Percentiles rank a stretch among this genome's conserved stretches.
Evolutionary conservation across 2,888 invertebrate species (phyloP).

Genomic region (Melanostoma mellinum): DNA sequence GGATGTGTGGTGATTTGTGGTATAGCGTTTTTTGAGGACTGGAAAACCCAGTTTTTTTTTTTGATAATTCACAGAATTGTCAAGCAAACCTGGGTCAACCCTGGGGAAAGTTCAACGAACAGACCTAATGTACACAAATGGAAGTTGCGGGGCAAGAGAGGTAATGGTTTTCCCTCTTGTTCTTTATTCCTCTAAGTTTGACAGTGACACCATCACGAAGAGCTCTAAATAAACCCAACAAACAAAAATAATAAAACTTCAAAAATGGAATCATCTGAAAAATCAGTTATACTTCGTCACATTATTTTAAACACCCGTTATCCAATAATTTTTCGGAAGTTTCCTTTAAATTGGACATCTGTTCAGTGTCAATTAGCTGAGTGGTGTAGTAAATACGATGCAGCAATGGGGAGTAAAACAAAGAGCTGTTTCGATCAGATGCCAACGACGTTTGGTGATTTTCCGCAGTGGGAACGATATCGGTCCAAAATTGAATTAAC

Average conservation of each 20-base stretch:
- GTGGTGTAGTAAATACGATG: conserved; percentile 78
- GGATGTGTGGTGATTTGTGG: no score
- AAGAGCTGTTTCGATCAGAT: conserved; percentile 76
- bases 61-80: no score
- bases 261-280: conserved; percentile 23
- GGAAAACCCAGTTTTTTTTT: no score
- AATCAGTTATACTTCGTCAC: conserved; percentile 74
- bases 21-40: no score
- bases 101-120: no score
- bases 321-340: conserved; percentile 78
- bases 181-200: no score
- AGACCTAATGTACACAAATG: no score
- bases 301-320: conserved; percentile 79
- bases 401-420: background rate
- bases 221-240: background rate
- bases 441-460: conserved; percentile 76
- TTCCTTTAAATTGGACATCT: conserved; percentile 77
- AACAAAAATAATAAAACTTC: background rate
- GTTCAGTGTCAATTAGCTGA: conserved; percentile 76
- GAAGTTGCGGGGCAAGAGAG: no score
- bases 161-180: no score
- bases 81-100: no score
- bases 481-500: conserved; percentile 85
- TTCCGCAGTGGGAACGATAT: conserved; percentile 91
- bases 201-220: background rate